Evolutionary conservation across 2,113 vertebrate species (phyloP).

Genomic region (Uria lomvia): DNA sequence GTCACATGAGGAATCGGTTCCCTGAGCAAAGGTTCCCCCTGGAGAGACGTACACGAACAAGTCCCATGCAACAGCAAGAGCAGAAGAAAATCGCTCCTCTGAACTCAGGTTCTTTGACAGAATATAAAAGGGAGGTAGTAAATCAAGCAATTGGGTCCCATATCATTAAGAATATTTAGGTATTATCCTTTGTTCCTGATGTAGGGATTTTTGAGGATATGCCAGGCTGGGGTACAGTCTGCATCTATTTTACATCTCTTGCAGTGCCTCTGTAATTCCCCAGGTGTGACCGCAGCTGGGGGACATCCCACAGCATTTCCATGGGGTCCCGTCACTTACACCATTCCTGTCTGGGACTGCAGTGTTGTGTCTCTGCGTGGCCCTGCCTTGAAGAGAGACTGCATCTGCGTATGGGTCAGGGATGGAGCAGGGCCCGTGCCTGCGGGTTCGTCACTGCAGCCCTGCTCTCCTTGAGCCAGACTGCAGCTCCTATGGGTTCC

Average conservation of each 20-base stretch:
- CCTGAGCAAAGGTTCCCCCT: neutral
- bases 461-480: neutral
- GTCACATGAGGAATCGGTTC: neutral
- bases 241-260: neutral
- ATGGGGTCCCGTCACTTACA: neutral
- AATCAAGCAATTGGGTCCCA: neutral
- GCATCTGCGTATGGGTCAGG: neutral
- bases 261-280: neutral
- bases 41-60: neutral
- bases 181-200: neutral
- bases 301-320: rapidly evolving
- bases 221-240: neutral
- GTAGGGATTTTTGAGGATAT: neutral
- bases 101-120: neutral
- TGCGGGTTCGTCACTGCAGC: rapidly evolving
- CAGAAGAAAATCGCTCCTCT: neutral
- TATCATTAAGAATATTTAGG: neutral
- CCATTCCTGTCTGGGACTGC: neutral
- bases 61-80: neutral
- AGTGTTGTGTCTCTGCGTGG: neutral
- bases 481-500: neutral
- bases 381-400: neutral
- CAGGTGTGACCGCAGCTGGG: neutral
- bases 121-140: neutral
- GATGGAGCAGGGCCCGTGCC: neutral